Evolutionary conservation across 2,797 vertebrate species (phyloP), one percentile per base, ranked within the genome.

Genomic region (Basileuterus tristriatus): DNA sequence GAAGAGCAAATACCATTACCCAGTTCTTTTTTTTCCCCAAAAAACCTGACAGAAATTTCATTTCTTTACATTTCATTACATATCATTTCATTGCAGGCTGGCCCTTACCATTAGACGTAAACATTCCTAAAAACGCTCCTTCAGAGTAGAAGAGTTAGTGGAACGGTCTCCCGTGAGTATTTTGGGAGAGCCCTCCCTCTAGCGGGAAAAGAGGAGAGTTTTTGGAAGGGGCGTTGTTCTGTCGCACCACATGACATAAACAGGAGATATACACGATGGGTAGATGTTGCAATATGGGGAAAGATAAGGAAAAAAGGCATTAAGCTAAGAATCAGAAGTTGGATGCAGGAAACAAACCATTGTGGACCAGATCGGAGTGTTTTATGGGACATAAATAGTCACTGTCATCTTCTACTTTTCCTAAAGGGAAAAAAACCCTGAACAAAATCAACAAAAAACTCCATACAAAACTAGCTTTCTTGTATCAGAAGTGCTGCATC

Each of bases 211-310:
- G 9, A 65, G 39, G 14, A 72, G 59, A 78, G 19, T 15, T 65
- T 78, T 60, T 43, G 52, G 34, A 78, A 53, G 39, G 21, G 4
- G 4, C 8, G 41, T 32, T 83, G 64, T 59, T 77, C 30, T 24
- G 19, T 41, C 34, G 15, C n/a, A 15, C 11, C 4, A 12, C 26
- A 15, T 23, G 52, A 65, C 22, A 20, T 4, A 37, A 19, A 27
- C 24, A 27, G 8, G 34, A 23, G 30, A 41, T 21, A 47, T 0
- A 24, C 34, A 53, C 1, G 1, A 47, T 5, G 3, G 8, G 15
- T 34, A 6, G 12, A 46, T 37, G 17, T 3, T 47, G 22, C 22
- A 47, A 11, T 65, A 21, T 3, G 4, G 22, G 11, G 27, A 36
- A 29, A 90, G 3, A 13, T 24, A 72, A 41, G 13, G 23, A 65